These are phyloP conservation scores for Semicossyphus pulcher DNA, from an alignment of 2,113 vertebrate genomes.

Conservation along the genomic window DNA sequence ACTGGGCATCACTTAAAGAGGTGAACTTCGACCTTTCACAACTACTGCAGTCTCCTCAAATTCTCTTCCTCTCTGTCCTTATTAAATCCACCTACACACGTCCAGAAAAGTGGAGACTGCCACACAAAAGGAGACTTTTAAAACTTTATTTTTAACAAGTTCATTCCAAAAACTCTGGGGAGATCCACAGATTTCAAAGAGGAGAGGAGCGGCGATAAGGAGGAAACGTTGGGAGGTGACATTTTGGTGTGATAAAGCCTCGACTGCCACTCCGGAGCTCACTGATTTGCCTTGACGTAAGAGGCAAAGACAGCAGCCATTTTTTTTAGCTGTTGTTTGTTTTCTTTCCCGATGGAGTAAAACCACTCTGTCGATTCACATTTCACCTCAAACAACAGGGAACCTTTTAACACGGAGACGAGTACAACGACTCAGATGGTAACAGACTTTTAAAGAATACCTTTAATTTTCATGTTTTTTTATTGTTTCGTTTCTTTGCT, in stretches of 20 bases:
- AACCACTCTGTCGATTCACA: conserved; percentile 39
- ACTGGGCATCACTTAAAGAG: background rate
- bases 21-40: conserved; percentile 19
- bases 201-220: conserved; percentile 3
- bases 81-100: conserved; percentile 14
- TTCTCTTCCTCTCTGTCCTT: conserved; percentile 27
- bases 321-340: conserved; percentile 36
- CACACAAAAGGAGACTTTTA: conserved; percentile 28
- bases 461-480: conserved; percentile 32
- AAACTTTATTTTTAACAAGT: conserved; percentile 45
- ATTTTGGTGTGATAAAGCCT: conserved; percentile 14
- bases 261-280: conserved; percentile 44
- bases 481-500: conserved; percentile 5
- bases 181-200: conserved; percentile 59
- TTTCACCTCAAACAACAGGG: conserved; percentile 62
- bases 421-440: conserved; percentile 39
- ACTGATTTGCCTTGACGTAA: conserved; percentile 45
- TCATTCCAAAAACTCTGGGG: conserved; percentile 48
- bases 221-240: background rate
- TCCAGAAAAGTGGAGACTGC: conserved; percentile 20
- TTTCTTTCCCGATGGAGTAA: conserved; percentile 19
- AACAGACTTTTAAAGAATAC: background rate
- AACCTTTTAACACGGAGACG: conserved; percentile 30
- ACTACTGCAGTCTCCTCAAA: background rate
- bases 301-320: conserved; percentile 49